A percentile compares a stretch with the other conserved stretches of the same genome.
Conservation (phyloP, 2,888 invertebrate species). For the Microplitis deprimator region DNA sequence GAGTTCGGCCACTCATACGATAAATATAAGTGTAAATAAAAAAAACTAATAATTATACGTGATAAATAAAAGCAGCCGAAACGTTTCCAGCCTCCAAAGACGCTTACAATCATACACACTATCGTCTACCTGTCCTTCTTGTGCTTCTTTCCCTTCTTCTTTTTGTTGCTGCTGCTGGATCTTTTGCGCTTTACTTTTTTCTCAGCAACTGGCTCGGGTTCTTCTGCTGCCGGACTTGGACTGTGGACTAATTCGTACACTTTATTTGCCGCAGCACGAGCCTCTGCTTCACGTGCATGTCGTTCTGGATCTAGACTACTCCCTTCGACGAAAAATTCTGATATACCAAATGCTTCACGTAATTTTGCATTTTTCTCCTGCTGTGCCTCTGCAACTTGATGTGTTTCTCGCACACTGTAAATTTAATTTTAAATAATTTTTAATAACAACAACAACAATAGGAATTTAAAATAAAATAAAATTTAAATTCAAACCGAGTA, state of each 20-base stretch:
- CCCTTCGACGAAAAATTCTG: constrained; percentile 94
- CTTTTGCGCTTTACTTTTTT: constrained; percentile 70
- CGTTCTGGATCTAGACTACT: constrained; percentile 90
- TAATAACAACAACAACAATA: too few species aligned
- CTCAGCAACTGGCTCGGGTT: constrained; percentile 53
- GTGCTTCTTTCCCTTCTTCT: constrained; percentile 82
- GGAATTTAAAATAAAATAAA: neutral
- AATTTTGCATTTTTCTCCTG: constrained; percentile 94
- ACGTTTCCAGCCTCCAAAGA: constrained; percentile 64
- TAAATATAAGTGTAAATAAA: neutral
- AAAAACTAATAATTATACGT: constrained; percentile 20
- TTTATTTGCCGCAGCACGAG: constrained; percentile 72
- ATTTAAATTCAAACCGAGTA: constrained; percentile 59
- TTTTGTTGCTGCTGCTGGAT: constrained; percentile 73
- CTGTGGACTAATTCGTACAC: constrained; percentile 84
- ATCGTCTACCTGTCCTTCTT: constrained; percentile 77
- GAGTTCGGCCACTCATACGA: constrained; percentile 35
- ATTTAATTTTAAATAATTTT: constrained; percentile 2
- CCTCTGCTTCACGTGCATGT: constrained; percentile 75
- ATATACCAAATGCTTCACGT: constrained; percentile 95
- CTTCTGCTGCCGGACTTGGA: constrained; percentile 74
- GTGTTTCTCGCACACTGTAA: constrained; percentile 91
- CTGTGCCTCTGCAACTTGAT: constrained; percentile 96
- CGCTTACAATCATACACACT: constrained; percentile 52
- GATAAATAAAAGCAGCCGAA: constrained; percentile 24